Evolutionary conservation across 1,140 invertebrate genomes (phyloP).

Genomic region (Steinernema khuongi): DNA sequence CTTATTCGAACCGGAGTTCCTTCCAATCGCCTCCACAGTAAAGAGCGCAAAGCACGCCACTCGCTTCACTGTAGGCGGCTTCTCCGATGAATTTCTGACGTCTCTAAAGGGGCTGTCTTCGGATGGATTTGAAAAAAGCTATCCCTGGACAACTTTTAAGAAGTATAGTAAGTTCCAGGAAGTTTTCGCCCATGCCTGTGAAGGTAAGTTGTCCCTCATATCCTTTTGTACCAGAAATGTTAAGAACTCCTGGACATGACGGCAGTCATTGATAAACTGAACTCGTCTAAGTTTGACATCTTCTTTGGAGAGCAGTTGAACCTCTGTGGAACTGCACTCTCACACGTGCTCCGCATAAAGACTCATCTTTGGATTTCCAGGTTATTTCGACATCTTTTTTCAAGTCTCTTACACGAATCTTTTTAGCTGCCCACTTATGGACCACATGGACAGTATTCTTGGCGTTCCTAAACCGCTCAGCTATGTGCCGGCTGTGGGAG

Average conservation of each 20-base stretch:
- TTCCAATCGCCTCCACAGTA: slow-evolving; percentile 4
- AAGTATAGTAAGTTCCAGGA: slow-evolving; percentile 13
- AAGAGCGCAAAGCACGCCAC: slow-evolving; percentile 23
- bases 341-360: slow-evolving; percentile 23
- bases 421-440: slow-evolving; percentile 28
- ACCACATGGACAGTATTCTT: slow-evolving; percentile 14
- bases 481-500: slow-evolving; percentile 19
- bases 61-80: slow-evolving; percentile 15
- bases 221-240: neutral
- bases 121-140: neutral
- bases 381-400: slow-evolving; percentile 11
- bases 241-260: slow-evolving; percentile 25
- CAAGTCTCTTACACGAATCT: neutral
- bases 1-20: slow-evolving; percentile 19
- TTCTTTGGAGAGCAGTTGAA: slow-evolving; percentile 33
- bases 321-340: slow-evolving; percentile 29
- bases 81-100: slow-evolving; percentile 10
- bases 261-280: slow-evolving; percentile 24
- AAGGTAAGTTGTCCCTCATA: slow-evolving; percentile 11
- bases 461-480: slow-evolving; percentile 26
- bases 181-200: slow-evolving; percentile 17
- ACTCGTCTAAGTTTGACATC: slow-evolving; percentile 21
- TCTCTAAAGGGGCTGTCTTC: neutral
- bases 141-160: neutral
- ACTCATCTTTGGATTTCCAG: slow-evolving; percentile 26